Base-by-base conservation (phyloP, 2,888 invertebrate genomes). In the Drosophila niveifrons region DNA sequence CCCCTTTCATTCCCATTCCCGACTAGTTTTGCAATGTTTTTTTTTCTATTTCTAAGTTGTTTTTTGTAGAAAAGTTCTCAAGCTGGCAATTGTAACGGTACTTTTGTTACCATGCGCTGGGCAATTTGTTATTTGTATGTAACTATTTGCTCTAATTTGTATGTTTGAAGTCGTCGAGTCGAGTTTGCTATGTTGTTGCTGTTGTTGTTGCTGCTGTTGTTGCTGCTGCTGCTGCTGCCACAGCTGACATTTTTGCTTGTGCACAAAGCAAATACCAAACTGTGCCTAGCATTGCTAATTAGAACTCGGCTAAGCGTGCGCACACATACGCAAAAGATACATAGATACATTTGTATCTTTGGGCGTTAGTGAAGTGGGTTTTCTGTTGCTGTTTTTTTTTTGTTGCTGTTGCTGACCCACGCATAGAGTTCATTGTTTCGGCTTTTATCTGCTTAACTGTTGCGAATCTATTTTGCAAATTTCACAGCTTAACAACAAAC, bases 171-270 rank as follows among this genome's bases (percentile, higher is more conserved):
- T 15, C 10, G 36, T 36, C 36, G 36, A n/a, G 15, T 23, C 23
- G 23, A 23, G 23, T 23, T 23, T 23, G 23, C 23, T 23, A 6
- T 23, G 23, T 23, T 23, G 23, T 46, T 41, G 43, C 34, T 47
- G 31, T 10, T 53, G 46, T 10, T 44, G 53, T 41, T 39, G 44
- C 7, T 31, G 7, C 13, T n/a, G 44, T 6, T n/a, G n/a, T n/a
- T n/a, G n/a, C n/a, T 46, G 44, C 3, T n/a, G 31, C 10, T 46
- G 41, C 8, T 53, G 56, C 66, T 64, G 65, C 53, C 66, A 63
- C 87, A 85, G 83, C 83, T 83, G 88, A 85, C 88, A 86, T 86
- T 84, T 82, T 88, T 83, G 83, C 88, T 66, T 78, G 83, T 68
- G 82, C 82, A 71, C 82, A 78, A 66, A 84, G 82, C 73, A 83